Evolutionary conservation across 1,140 invertebrate species (phyloP).

Genomic region (Bombus sibiricus): DNA sequence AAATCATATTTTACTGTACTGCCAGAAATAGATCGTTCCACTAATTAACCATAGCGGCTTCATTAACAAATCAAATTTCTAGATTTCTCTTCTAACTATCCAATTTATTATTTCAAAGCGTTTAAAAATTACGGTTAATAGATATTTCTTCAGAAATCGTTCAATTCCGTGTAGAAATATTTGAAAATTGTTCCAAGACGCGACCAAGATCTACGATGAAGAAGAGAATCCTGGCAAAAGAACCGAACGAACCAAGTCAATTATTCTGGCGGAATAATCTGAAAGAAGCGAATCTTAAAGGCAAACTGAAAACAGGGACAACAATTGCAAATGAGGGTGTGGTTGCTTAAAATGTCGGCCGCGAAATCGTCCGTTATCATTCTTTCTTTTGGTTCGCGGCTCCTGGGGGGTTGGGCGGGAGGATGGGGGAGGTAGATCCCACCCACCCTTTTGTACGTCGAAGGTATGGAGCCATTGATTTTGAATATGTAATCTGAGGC

Average conservation of each 20-base stretch:
- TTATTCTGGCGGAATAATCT: slow-evolving; percentile 14
- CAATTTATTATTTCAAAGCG: background rate
- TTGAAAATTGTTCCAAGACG: background rate
- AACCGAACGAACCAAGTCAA: slow-evolving; percentile 31
- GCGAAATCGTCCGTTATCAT: slow-evolving; percentile 50
- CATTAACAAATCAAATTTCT: background rate
- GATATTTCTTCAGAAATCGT: background rate
- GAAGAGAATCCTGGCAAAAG: background rate
- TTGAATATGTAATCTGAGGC: slow-evolving; percentile 81
- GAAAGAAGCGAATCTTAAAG: slow-evolving; percentile 32
- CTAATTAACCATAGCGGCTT: background rate
- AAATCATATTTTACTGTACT: background rate
- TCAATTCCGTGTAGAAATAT: background rate
- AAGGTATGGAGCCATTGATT: slow-evolving; percentile 79
- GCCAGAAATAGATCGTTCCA: background rate
- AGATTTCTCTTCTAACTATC: background rate
- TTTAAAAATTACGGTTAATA: background rate
- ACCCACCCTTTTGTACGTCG: slow-evolving; percentile 71
- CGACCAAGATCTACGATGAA: background rate
- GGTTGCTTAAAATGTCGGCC: slow-evolving; percentile 73
- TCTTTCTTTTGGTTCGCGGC: slow-evolving; percentile 4
- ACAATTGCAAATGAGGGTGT: slow-evolving; percentile 61
- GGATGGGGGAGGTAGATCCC: slow-evolving; percentile 63
- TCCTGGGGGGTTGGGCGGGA: slow-evolving; percentile 17
- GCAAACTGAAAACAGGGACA: slow-evolving; percentile 36